Percentiles rank a stretch among this genome's conserved stretches.
Evolutionary conservation across 2,888 invertebrate species (phyloP).

Genomic region (Gandaritis pyraliata): DNA sequence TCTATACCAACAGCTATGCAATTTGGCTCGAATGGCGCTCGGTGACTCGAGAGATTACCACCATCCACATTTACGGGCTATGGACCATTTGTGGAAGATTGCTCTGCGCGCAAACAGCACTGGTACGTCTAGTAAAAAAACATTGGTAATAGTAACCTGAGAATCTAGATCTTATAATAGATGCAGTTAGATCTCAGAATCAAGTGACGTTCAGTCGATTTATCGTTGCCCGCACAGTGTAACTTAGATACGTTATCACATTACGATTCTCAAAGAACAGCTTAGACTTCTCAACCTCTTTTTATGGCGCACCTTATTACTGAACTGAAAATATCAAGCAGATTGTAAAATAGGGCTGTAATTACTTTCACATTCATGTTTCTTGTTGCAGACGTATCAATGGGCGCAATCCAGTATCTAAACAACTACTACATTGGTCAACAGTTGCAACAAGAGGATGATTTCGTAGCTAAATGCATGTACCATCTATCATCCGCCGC

Average conservation of each 20-base stretch:
- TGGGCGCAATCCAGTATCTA: constrained; percentile 97
- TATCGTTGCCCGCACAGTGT: no score
- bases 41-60: constrained; percentile 82
- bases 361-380: not conserved
- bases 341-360: no score
- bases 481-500: constrained; percentile 94
- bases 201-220: no score
- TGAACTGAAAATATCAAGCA: no score
- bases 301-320: no score
- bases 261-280: no score
- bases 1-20: constrained; percentile 95
- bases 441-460: constrained; percentile 94
- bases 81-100: constrained; percentile 98
- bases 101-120: constrained; percentile 95
- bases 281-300: no score
- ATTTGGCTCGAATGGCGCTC: constrained; percentile 92
- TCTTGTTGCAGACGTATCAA: constrained; percentile 89
- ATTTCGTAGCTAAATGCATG: constrained; percentile 97
- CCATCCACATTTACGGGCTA: constrained; percentile 88
- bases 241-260: no score
- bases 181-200: no score
- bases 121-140: constrained; percentile 62
- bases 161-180: no score
- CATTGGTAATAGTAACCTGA: no score
- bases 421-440: constrained; percentile 98